phyloP scores from a whole-genome alignment of 2,888 invertebrate genomes.

The Caenorhabditis becei region DNA sequence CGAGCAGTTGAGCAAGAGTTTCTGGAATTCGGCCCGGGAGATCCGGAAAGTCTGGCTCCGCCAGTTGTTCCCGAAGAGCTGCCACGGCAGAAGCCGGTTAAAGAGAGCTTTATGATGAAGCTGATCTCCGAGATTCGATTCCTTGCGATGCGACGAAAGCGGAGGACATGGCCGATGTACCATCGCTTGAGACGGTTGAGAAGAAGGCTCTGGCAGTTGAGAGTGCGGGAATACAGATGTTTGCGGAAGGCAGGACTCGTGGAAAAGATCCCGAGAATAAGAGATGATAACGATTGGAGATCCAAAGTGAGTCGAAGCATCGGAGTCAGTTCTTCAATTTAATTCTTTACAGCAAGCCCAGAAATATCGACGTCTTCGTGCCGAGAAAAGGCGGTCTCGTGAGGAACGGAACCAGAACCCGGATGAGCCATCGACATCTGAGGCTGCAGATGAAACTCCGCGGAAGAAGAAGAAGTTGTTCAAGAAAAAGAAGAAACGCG shows the following conservation, averaged over 20 bases:
- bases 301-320: too few species aligned
- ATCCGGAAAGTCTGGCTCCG: conserved; percentile 11
- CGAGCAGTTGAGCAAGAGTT: conserved; percentile 1
- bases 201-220: not conserved
- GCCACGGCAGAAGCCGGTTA: not conserved
- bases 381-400: too few species aligned
- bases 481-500: too few species aligned
- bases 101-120: conserved; percentile 18
- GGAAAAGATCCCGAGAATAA: not conserved
- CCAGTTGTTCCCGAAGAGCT: conserved; percentile 15
- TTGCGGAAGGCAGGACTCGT: conserved; percentile 20
- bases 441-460: too few species aligned
- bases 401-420: too few species aligned
- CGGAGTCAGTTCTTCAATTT: too few species aligned
- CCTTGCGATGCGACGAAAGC: conserved; percentile 21
- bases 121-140: conserved; percentile 39
- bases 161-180: conserved; percentile 30
- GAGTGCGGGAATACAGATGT: conserved; percentile 7
- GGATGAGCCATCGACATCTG: too few species aligned
- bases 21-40: conserved; percentile 17
- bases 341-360: too few species aligned
- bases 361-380: too few species aligned
- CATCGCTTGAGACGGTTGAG: conserved; percentile 20
- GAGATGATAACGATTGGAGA: too few species aligned
- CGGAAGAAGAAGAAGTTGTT: too few species aligned